Evolutionary conservation across 1,140 invertebrate species (phyloP).

Genomic region (Rhyacophila brunnea): DNA sequence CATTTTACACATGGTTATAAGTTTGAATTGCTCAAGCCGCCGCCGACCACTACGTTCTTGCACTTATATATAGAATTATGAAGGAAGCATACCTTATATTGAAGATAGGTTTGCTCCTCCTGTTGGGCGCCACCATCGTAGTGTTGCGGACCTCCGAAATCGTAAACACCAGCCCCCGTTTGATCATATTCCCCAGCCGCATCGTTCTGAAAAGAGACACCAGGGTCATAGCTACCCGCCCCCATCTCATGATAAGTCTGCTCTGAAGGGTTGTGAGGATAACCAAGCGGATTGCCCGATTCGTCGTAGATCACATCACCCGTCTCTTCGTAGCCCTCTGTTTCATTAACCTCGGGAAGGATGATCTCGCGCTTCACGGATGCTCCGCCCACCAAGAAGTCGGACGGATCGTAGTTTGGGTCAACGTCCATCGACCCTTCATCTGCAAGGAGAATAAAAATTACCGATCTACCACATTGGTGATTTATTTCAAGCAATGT

Average conservation of each 20-base stretch:
- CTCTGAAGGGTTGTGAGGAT: constrained; percentile 3
- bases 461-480: no score
- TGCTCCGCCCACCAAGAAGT: constrained; percentile 62
- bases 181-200: no score
- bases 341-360: constrained; percentile 5
- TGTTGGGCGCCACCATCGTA: not conserved
- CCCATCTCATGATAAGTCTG: constrained; percentile 13
- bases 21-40: no score
- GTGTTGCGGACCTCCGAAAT: not conserved
- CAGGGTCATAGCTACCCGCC: not conserved
- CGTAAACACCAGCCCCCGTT: not conserved
- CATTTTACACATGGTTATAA: no score
- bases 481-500: no score
- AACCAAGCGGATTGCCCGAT: no score
- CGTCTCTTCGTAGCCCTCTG: not conserved
- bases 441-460: constrained; percentile 9
- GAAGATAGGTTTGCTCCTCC: no score
- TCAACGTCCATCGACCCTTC: constrained; percentile 80
- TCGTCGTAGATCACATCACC: not conserved
- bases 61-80: no score
- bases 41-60: no score
- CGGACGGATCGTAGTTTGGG: constrained; percentile 84
- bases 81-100: no score
- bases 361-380: constrained; percentile 31
- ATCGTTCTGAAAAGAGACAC: constrained; percentile 3